A percentile compares a stretch with the other conserved stretches of the same genome.
phyloP scores from a whole-genome alignment of 2,113 vertebrate genomes.

The Myotis davidii region DNA sequence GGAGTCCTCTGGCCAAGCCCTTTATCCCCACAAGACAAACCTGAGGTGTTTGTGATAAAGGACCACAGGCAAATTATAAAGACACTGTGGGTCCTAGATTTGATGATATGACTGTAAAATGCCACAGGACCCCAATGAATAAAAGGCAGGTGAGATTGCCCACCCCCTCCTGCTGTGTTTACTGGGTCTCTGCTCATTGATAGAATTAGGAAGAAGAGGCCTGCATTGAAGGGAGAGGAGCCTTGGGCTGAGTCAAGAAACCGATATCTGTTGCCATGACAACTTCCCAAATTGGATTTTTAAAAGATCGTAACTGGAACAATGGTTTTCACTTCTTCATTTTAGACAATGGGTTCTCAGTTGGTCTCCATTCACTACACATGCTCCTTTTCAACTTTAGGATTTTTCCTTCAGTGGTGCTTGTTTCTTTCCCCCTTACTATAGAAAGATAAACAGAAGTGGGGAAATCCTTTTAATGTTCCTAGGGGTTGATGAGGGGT shows the following conservation, averaged over 20 bases:
- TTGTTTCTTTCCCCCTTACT: not conserved
- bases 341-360: not conserved
- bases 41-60: not conserved
- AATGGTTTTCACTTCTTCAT: slow-evolving; percentile 1
- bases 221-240: not conserved
- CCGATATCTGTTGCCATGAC: slow-evolving; percentile 50
- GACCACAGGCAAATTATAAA: not conserved
- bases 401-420: not conserved
- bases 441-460: not conserved
- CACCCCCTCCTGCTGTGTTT: not conserved
- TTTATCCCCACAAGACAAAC: not conserved
- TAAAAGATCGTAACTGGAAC: not conserved
- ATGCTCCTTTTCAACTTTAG: not conserved
- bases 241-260: slow-evolving; percentile 1
- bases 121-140: not conserved
- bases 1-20: not conserved
- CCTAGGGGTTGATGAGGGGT: not conserved
- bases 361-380: not conserved
- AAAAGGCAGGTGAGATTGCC: not conserved
- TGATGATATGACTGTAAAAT: not conserved
- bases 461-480: not conserved
- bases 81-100: not conserved
- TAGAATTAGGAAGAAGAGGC: not conserved
- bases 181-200: not conserved
- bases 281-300: slow-evolving; percentile 40